These are phyloP conservation scores for Physella acuta DNA, from an alignment of 1,140 invertebrate genomes.

Conservation along the genomic window DNA sequence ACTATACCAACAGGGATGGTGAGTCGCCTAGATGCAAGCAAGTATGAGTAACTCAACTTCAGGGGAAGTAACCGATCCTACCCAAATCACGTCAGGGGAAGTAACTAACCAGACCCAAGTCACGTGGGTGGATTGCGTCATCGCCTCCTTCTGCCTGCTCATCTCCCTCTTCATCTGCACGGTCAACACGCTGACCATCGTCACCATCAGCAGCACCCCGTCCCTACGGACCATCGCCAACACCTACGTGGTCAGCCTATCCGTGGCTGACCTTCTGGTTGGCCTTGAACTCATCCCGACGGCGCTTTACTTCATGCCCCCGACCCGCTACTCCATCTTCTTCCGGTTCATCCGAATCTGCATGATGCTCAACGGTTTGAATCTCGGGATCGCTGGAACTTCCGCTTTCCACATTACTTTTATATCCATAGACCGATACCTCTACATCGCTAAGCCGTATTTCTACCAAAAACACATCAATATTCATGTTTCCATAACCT, in stretches of 20 bases:
- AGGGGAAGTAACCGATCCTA: no score
- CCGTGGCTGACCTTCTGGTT: constrained; percentile 83
- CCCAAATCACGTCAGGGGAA: no score
- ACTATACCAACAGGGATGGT: no score
- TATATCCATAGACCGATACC: background rate
- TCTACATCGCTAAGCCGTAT: constrained; percentile 4
- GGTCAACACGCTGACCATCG: constrained; percentile 81
- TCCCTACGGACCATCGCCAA: constrained; percentile 86
- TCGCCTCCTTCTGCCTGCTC: background rate
- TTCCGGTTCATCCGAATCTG: background rate
- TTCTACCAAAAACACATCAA: background rate
- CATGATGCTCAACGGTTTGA: background rate
- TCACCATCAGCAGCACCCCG: constrained; percentile 82
- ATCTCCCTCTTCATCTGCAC: constrained; percentile 7
- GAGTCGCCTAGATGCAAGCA: no score
- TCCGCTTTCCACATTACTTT: background rate
- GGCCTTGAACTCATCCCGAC: background rate
- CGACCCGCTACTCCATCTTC: background rate
- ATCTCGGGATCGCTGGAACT: background rate
- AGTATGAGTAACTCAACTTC: no score
- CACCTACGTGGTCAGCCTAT: constrained; percentile 88
- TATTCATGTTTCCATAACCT: background rate
- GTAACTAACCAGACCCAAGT: no score
- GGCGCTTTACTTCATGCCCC: background rate
- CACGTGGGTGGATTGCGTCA: background rate